Evolutionary conservation across 2,113 vertebrate species (phyloP).

Genomic region (Patagioenas fasciata): DNA sequence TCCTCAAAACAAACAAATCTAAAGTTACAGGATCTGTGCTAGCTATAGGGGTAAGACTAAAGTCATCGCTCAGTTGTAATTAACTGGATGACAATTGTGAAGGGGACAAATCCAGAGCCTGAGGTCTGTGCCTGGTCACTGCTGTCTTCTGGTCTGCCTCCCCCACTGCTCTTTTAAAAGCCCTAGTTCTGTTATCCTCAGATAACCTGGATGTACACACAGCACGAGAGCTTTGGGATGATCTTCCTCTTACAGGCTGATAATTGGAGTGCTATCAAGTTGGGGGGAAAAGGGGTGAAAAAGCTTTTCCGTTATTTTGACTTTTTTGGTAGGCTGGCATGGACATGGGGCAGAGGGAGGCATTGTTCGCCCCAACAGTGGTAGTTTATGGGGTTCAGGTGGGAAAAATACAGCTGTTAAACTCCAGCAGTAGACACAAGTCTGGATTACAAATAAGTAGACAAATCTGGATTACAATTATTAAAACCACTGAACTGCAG

Average conservation of each 20-base stretch:
- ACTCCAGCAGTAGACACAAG: neutral
- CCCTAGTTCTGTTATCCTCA: neutral
- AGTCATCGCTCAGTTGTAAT: neutral
- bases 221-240: neutral
- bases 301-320: no score
- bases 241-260: neutral
- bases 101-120: neutral
- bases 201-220: neutral
- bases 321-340: neutral
- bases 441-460: neutral
- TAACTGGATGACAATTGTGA: neutral
- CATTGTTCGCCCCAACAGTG: fast-evolving
- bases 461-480: neutral
- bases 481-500: neutral
- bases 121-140: neutral
- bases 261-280: neutral
- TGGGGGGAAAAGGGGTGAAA: neutral
- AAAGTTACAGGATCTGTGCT: neutral
- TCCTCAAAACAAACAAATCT: neutral
- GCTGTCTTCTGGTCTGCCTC: neutral
- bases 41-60: neutral
- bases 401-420: neutral
- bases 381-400: fast-evolving
- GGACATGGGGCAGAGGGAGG: fast-evolving
- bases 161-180: neutral